Evolutionary conservation across 2,797 vertebrate genomes (phyloP).

Genomic region (Potorous gilbertii): DNA sequence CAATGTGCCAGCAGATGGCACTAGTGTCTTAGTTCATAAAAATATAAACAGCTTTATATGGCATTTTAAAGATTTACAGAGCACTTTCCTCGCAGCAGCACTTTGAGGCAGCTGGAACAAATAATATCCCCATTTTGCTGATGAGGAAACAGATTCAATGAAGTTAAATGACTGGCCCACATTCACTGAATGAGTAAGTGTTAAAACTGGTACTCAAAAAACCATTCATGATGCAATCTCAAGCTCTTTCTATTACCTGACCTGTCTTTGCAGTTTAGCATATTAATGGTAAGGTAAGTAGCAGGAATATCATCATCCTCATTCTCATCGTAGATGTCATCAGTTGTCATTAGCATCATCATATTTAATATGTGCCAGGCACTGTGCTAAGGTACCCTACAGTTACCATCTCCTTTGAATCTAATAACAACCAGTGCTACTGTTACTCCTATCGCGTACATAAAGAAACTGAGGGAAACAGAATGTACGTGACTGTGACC

Average conservation of each 20-base stretch:
- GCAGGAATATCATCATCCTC: neutral
- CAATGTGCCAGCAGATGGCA: neutral
- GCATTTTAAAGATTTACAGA: neutral
- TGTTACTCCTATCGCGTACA: neutral
- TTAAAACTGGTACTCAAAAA: neutral
- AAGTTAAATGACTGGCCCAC: neutral
- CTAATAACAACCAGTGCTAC: neutral
- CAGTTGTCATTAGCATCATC: neutral
- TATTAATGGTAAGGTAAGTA: neutral
- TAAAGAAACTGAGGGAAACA: neutral
- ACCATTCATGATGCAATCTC: neutral
- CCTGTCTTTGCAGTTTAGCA: neutral
- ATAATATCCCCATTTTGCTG: neutral
- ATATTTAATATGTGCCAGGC: neutral
- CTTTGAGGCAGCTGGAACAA: neutral
- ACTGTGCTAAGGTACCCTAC: neutral
- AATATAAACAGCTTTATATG: neutral
- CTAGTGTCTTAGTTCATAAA: neutral
- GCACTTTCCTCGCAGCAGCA: neutral
- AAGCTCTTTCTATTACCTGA: neutral
- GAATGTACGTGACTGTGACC: neutral
- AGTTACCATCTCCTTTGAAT: neutral
- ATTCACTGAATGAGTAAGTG: neutral
- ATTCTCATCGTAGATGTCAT: neutral
- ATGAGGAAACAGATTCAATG: neutral